These are phyloP conservation scores for Tonatia bakeri DNA, from an alignment of 2,113 vertebrate genomes.

Conservation along the genomic window DNA sequence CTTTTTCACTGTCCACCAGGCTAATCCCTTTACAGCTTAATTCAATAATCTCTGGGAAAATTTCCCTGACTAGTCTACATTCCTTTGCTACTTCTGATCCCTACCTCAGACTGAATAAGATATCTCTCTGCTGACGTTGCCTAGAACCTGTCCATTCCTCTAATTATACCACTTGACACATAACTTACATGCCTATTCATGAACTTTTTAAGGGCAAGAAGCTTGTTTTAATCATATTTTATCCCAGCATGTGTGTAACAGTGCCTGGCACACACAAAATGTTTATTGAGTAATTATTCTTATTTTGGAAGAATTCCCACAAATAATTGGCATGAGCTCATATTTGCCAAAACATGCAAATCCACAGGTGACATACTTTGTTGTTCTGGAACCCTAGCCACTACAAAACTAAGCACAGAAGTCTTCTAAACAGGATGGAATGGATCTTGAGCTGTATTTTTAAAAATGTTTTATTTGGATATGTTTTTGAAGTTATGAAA, in stretches of 20 bases:
- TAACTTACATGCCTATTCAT: not conserved
- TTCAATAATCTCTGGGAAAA: constrained; percentile 27
- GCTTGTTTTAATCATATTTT: not conserved
- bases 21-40: constrained; percentile 32
- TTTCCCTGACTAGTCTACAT: constrained; percentile 9
- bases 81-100: constrained; percentile 20
- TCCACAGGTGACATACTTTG: not conserved
- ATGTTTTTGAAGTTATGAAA: not conserved
- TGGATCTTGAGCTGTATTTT: not conserved
- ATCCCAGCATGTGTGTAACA: not conserved
- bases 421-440: not conserved
- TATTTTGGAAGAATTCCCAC: constrained; percentile 2
- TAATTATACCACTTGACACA: constrained; percentile 35
- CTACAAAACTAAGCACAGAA: not conserved
- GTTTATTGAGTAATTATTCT: not conserved
- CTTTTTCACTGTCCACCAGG: not conserved
- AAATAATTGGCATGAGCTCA: not conserved
- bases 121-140: constrained; percentile 21
- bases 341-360: constrained; percentile 20
- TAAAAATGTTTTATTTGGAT: not conserved
- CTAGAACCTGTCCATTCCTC: not conserved
- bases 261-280: not conserved
- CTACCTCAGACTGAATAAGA: not conserved
- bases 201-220: constrained; percentile 26
- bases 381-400: not conserved